phyloP scores from a whole-genome alignment of 2,888 invertebrate genomes.

The Stenichneumon culpator region DNA sequence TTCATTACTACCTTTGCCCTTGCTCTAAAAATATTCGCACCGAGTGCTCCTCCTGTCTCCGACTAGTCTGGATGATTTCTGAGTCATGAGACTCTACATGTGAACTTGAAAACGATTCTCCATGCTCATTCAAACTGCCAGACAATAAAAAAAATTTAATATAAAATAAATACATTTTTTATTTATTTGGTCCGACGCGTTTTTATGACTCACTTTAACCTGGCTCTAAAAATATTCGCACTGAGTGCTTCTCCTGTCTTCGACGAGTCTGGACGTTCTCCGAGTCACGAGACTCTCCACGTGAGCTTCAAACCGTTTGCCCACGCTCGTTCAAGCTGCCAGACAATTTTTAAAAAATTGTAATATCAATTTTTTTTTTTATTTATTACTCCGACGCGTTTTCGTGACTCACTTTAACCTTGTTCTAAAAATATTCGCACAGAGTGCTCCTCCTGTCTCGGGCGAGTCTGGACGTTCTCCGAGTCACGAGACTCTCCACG shows the following conservation, averaged over 20 bases:
- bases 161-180: not conserved
- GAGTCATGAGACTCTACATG: conserved; percentile 7
- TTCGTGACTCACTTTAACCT: too few species aligned
- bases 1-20: conserved; percentile 48
- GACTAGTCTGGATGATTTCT: conserved; percentile 44
- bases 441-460: too few species aligned
- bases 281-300: not conserved
- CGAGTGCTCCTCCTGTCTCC: conserved; percentile 30
- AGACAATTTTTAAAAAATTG: not conserved
- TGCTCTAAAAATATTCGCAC: conserved; percentile 58
- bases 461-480: too few species aligned
- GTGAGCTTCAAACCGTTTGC: conserved; percentile 34
- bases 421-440: too few species aligned
- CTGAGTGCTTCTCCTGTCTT: too few species aligned
- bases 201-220: too few species aligned
- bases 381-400: not conserved
- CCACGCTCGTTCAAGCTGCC: too few species aligned
- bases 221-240: too few species aligned
- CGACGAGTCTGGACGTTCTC: too few species aligned
- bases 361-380: not conserved
- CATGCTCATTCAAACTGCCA: too few species aligned
- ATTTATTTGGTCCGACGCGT: not conserved
- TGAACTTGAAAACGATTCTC: conserved; percentile 35
- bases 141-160: not conserved
- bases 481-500: too few species aligned